Percentiles rank a stretch among this genome's conserved stretches.
These are phyloP conservation scores for Rotaria socialis DNA, from an alignment of 2,888 invertebrate genomes.

Conservation along the genomic window DNA sequence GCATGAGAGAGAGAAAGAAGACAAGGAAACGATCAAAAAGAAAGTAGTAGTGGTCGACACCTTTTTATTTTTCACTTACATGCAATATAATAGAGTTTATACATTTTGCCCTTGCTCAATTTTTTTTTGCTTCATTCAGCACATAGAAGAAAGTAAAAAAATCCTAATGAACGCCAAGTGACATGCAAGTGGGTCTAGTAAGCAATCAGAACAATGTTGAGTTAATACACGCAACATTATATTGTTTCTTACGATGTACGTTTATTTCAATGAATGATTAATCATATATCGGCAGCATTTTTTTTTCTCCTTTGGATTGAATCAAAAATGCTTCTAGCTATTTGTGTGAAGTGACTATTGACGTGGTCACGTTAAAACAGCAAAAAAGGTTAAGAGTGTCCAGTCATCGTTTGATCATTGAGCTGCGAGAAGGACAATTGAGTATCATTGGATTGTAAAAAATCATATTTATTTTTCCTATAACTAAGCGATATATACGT, in stretches of 20 bases:
- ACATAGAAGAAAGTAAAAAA: not conserved
- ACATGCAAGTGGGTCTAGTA: slow-evolving; percentile 19
- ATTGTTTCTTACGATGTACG: not conserved
- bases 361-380: not conserved
- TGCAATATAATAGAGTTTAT: not conserved
- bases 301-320: not conserved
- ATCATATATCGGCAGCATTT: not conserved
- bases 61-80: not conserved
- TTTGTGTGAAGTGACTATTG: slow-evolving; percentile 17
- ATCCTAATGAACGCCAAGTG: slow-evolving; percentile 10
- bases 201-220: slow-evolving; percentile 16
- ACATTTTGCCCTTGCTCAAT: not conserved
- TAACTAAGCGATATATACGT: not conserved
- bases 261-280: slow-evolving; percentile 27
- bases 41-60: slow-evolving; percentile 16
- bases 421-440: not conserved
- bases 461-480: not conserved
- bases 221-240: slow-evolving; percentile 23
- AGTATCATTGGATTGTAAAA: not conserved
- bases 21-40: slow-evolving; percentile 23
- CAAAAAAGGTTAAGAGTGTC: slow-evolving; percentile 17
- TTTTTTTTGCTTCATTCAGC: not conserved
- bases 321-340: slow-evolving; percentile 11
- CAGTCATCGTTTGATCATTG: slow-evolving; percentile 11
- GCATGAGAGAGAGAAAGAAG: slow-evolving; percentile 1